Base-by-base conservation (phyloP, 2,113 vertebrate genomes). In the Caracal caracal region DNA sequence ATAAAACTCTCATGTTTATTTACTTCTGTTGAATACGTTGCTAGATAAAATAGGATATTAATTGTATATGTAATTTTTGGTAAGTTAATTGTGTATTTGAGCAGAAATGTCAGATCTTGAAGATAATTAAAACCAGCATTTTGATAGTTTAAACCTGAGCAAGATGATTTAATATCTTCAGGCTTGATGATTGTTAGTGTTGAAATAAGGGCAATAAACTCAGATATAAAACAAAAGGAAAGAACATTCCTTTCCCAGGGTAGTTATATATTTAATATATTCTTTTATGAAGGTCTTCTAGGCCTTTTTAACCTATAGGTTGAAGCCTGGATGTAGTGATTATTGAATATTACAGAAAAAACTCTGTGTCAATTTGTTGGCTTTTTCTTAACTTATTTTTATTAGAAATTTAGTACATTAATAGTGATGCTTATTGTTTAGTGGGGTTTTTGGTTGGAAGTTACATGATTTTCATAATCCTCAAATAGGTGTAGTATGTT, bases 131-230 rank as follows among this genome's bases (percentile, higher is more conserved):
- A 88, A 68, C 12, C 1, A 86, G 3, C 35, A 61, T 85, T 28
- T 66, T 95, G n/a, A 61, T 89, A 51, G 84, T 87, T 93, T 91
- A 95, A 97, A 88, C 33, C 35, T 78, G 43, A 61, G 89, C 20
- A 59, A 26, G 89, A 80, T 90, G 19, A 12, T 85, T 88, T 94
- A 59, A 51, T 78, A 53, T 93, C 30, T 78, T 93, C 92, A 10
- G 84, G 7, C 16, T 81, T 90, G 28, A 92, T 94, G 85, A 91
- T 5, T 61, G 51, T 73, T 40, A 33, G 4, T 85, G 16, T 93
- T 93, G 88, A 93, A 93, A 66, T 93, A 92, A 86, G 94, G 70
- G 43, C 88, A 79, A 6, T 93, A 82, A 86, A 90, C 20, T 26
- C n/a, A 96, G 19, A 71, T 95, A 13, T 66, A 81, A 94, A 95